Percentiles rank a stretch among this genome's conserved stretches.
These are phyloP conservation scores for Protobothrops mucrosquamatus DNA, from an alignment of 2,113 vertebrate species.

Conservation along the genomic window DNA sequence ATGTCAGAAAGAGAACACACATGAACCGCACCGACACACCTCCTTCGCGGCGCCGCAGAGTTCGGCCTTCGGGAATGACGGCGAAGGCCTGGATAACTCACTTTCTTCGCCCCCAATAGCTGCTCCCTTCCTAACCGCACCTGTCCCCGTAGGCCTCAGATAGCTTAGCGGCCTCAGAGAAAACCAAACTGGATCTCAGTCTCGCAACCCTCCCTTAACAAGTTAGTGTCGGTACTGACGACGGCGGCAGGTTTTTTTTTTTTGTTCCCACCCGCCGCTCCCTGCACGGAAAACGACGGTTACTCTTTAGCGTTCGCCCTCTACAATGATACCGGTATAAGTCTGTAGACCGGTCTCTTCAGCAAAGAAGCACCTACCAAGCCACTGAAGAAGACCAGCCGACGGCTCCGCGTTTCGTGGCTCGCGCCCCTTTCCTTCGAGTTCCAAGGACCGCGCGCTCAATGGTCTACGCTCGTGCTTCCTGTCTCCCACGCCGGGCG, in stretches of 20 bases:
- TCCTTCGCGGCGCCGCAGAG: background rate
- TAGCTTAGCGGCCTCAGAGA: background rate
- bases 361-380: background rate
- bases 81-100: too few species aligned
- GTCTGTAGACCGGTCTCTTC: background rate
- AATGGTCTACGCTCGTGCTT: conserved; percentile 11
- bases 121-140: background rate
- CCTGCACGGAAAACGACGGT: conserved; percentile 46
- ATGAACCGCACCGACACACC: background rate
- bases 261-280: conserved; percentile 37
- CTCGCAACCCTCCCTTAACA: conserved; percentile 13
- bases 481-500: conserved; percentile 21
- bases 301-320: conserved; percentile 18
- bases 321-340: background rate
- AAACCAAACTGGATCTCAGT: conserved; percentile 20
- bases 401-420: background rate
- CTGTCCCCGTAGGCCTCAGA: background rate
- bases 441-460: background rate
- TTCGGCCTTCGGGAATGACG: background rate
- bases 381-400: background rate
- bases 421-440: background rate
- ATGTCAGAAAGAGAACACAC: background rate
- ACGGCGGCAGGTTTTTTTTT: background rate
- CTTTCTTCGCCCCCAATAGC: background rate
- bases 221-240: conserved; percentile 34